These are phyloP conservation scores for Diploscapter pachys DNA, from an alignment of 1,140 invertebrate species.

Conservation along the genomic window DNA sequence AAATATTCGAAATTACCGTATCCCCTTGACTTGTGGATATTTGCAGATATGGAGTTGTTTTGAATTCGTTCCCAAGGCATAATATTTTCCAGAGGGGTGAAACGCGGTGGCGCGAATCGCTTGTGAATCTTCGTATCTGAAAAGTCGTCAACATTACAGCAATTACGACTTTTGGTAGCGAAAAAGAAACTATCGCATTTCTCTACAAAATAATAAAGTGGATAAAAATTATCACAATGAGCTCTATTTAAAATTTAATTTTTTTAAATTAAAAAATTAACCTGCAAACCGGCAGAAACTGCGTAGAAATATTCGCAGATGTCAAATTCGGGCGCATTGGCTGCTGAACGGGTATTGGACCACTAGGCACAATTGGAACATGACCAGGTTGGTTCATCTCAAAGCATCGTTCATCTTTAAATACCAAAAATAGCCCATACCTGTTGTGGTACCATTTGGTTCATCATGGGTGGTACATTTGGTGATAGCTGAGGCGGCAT, in stretches of 20 bases:
- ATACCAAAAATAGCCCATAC: too few species aligned
- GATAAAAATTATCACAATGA: too few species aligned
- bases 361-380: conserved; percentile 9
- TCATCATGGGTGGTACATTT: too few species aligned
- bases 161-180: too few species aligned
- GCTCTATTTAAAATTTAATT: too few species aligned
- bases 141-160: too few species aligned
- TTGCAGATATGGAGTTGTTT: conserved; percentile 89
- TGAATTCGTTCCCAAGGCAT: conserved; percentile 95
- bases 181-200: too few species aligned
- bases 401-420: too few species aligned
- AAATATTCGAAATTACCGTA: conserved; percentile 67
- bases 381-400: neutral
- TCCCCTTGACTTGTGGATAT: conserved; percentile 82
- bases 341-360: neutral
- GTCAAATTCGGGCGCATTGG: conserved; percentile 15
- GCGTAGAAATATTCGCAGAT: conserved; percentile 58
- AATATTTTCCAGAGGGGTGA: conserved; percentile 87
- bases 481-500: conserved; percentile 6
- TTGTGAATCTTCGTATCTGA: conserved; percentile 76
- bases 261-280: too few species aligned
- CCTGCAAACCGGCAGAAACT: conserved; percentile 84
- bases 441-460: too few species aligned
- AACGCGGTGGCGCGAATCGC: conserved; percentile 95
- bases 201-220: too few species aligned